phyloP scores from a whole-genome alignment of 2,113 vertebrate species.

The Talpa occidentalis region DNA sequence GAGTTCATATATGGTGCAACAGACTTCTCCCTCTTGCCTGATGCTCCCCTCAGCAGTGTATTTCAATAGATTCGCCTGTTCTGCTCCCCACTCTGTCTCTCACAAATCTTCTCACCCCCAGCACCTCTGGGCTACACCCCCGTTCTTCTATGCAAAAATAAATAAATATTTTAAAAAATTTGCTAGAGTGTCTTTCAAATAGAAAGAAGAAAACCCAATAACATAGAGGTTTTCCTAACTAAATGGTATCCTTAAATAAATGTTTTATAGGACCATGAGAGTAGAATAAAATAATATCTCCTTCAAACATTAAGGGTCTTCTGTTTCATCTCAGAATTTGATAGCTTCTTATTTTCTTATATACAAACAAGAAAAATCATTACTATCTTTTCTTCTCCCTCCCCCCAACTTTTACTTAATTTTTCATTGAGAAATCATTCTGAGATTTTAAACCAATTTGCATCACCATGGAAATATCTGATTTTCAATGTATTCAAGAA shows the following conservation, averaged over 20 bases:
- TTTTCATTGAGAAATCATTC: not conserved
- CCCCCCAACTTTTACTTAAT: not conserved
- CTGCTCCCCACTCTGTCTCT: no score
- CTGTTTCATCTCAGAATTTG: not conserved
- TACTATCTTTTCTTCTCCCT: rapidly evolving
- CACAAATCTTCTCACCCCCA: no score
- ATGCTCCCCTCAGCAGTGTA: no score
- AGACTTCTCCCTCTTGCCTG: no score
- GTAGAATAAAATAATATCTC: not conserved
- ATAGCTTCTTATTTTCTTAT: not conserved
- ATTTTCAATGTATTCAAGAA: constrained; percentile 79
- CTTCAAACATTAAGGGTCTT: not conserved
- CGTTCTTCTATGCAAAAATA: no score
- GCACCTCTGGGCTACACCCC: no score
- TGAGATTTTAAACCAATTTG: not conserved
- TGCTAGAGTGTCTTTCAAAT: not conserved
- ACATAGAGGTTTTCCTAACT: not conserved
- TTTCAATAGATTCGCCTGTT: no score
- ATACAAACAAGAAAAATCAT: not conserved
- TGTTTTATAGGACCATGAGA: not conserved
- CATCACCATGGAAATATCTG: constrained; percentile 31
- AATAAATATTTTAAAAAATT: not conserved
- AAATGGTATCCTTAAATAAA: not conserved
- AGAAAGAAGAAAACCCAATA: not conserved
- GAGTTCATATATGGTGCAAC: no score